Evolutionary conservation across 2,797 vertebrate species (phyloP).

Genomic region (Aphelocoma californica): DNA sequence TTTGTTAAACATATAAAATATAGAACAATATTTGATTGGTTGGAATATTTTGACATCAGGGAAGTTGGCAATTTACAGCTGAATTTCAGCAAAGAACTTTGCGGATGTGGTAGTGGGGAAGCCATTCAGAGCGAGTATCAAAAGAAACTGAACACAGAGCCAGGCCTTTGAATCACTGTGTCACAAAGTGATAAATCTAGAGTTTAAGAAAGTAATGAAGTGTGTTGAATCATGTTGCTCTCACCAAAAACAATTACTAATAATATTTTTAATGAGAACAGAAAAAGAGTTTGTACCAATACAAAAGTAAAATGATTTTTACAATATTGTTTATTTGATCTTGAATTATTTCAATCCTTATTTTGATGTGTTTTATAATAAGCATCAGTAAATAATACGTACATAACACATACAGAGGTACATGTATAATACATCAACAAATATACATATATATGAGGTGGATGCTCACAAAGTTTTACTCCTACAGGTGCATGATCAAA

Average conservation of each 20-base stretch:
- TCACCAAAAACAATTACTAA: neutral
- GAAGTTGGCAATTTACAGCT: neutral
- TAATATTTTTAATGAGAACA: neutral
- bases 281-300: neutral
- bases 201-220: neutral
- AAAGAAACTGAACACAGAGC: neutral
- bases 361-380: too few relatives aligned
- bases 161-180: neutral
- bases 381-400: too few relatives aligned
- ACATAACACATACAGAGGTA: too few relatives aligned
- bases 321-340: neutral
- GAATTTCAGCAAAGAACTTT: neutral
- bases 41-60: neutral
- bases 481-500: accelerated
- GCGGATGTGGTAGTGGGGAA: neutral
- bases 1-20: neutral
- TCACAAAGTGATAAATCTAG: neutral
- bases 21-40: neutral
- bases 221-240: neutral
- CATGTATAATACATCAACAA: neutral
- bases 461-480: neutral
- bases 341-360: neutral
- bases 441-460: neutral
- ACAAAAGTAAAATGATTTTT: neutral
- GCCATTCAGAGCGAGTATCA: neutral